Evolutionary conservation across 2,113 vertebrate genomes (phyloP).

Genomic region (Glaucidium brasilianum): DNA sequence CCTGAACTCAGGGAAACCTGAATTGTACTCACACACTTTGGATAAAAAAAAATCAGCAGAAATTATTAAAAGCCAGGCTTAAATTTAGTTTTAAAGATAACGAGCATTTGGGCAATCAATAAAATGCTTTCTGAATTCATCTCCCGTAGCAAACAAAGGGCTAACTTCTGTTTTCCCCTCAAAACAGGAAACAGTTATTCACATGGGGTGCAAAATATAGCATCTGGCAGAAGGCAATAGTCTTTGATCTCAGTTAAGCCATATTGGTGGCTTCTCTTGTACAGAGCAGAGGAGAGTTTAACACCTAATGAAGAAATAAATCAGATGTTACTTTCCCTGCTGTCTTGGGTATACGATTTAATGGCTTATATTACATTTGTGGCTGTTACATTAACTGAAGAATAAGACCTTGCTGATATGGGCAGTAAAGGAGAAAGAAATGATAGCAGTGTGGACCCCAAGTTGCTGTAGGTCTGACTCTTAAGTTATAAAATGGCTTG

Average conservation of each 20-base stretch:
- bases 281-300: not conserved
- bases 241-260: not conserved
- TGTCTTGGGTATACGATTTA: not conserved
- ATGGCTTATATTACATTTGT: not conserved
- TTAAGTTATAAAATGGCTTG: not conserved
- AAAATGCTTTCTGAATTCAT: not conserved
- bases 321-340: not conserved
- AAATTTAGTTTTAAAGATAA: not conserved
- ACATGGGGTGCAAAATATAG: no score
- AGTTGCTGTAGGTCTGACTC: not conserved
- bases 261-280: not conserved
- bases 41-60: not conserved
- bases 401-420: not conserved
- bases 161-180: not conserved
- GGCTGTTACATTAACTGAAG: not conserved
- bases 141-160: not conserved
- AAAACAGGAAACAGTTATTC: not conserved
- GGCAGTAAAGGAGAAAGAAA: not conserved
- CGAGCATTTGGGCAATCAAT: not conserved
- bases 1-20: not conserved
- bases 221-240: not conserved
- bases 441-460: accelerated
- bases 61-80: not conserved
- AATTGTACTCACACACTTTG: not conserved
- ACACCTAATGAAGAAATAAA: not conserved